A percentile compares a stretch with the other conserved stretches of the same genome.
Conservation (phyloP, 2,888 invertebrate genomes). For the Helobdella robusta region DNA sequence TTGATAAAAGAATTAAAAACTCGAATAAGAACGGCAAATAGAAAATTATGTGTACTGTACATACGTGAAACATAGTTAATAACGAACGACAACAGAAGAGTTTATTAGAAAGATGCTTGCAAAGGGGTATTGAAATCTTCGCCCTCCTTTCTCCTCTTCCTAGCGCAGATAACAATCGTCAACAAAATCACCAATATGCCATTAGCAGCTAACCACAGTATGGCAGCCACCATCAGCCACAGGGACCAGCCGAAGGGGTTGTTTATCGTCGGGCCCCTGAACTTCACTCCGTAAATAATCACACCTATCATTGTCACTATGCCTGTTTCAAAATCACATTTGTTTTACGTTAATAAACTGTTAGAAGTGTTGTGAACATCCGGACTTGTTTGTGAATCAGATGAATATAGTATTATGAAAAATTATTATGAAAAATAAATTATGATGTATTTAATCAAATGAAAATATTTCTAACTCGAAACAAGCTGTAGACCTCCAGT, state of each 20-base stretch:
- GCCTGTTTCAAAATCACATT: too few relatives aligned
- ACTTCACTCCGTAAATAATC: slow-evolving; percentile 23
- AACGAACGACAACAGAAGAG: too few relatives aligned
- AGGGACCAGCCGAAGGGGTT: slow-evolving; percentile 28
- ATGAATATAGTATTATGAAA: too few relatives aligned
- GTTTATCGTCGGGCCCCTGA: slow-evolving; percentile 18
- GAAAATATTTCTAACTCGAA: slow-evolving; percentile 18
- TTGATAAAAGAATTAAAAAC: too few relatives aligned
- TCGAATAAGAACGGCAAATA: too few relatives aligned
- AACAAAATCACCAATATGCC: slow-evolving; percentile 13
- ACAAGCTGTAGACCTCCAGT: slow-evolving; percentile 20
- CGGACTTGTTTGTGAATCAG: too few relatives aligned
- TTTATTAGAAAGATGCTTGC: not conserved
- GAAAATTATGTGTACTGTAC: too few relatives aligned
- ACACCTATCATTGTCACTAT: slow-evolving; percentile 22
- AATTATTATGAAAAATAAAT: too few relatives aligned
- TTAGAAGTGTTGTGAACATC: too few relatives aligned
- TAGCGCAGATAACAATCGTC: slow-evolving; percentile 1
- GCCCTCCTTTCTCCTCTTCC: not conserved
- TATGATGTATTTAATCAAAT: too few relatives aligned
- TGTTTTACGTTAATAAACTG: too few relatives aligned
- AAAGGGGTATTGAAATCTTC: slow-evolving; percentile 14
- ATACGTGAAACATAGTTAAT: too few relatives aligned
- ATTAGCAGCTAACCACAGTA: slow-evolving; percentile 20
- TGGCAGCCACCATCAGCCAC: slow-evolving; percentile 23